A percentile compares a stretch with the other conserved stretches of the same genome.
These are phyloP conservation scores for Drosophila triauraria DNA, from an alignment of 1,140 invertebrate species.

Conservation along the genomic window DNA sequence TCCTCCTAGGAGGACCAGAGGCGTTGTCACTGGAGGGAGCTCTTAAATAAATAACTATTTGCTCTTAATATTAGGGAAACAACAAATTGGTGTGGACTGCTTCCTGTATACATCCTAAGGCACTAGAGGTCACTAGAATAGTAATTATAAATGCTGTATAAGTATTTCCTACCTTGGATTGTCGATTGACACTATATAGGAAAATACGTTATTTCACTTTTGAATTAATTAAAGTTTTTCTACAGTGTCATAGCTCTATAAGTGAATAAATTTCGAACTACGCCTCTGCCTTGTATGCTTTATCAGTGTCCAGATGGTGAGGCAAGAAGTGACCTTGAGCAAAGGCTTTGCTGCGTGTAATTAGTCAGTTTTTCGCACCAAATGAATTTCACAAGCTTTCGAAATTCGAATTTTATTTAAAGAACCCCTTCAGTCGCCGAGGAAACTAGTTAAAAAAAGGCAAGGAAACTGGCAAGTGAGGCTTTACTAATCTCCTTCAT, in stretches of 20 bases:
- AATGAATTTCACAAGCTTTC: conserved; percentile 20
- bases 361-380: conserved; percentile 13
- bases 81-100: neutral
- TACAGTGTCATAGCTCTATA: too few relatives aligned
- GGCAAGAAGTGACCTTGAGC: conserved; percentile 20
- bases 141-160: too few relatives aligned
- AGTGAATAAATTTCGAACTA: neutral
- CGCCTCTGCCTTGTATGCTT: conserved; percentile 1
- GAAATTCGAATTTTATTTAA: neutral
- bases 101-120: too few relatives aligned
- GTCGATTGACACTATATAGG: too few relatives aligned
- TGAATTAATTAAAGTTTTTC: too few relatives aligned
- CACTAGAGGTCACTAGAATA: neutral
- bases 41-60: conserved; percentile 6
- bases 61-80: neutral
- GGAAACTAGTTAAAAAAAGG: neutral
- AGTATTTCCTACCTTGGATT: neutral
- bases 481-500: conserved; percentile 19
- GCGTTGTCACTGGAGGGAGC: conserved; percentile 8
- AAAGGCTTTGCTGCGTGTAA: conserved; percentile 3
- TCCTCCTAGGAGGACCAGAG: conserved; percentile 25
- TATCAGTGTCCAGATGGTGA: conserved; percentile 25
- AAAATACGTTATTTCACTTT: too few relatives aligned
- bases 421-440: too few relatives aligned
- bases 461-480: neutral